Evolutionary conservation across 1,140 invertebrate genomes (phyloP).

Genomic region (Geopemphigus sp.): DNA sequence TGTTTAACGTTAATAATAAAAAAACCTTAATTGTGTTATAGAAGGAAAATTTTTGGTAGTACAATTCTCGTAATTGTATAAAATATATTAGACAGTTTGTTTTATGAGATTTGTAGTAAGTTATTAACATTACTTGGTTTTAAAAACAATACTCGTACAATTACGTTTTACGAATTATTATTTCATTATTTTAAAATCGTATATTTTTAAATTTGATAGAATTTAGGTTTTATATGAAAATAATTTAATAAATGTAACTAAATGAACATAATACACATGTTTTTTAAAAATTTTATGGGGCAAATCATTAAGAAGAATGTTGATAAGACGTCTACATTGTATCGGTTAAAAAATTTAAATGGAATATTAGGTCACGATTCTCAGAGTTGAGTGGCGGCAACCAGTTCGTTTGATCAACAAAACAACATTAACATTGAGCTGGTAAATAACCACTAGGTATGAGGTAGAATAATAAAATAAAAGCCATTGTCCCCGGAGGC

Average conservation of each 20-base stretch:
- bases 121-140: too few species aligned
- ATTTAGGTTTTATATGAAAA: too few species aligned
- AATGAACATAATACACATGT: too few species aligned
- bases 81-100: too few species aligned
- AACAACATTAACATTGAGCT: slow-evolving; percentile 40
- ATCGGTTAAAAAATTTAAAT: neutral
- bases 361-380: slow-evolving; percentile 47
- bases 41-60: neutral
- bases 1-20: neutral
- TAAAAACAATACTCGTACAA: too few species aligned
- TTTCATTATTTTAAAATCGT: too few species aligned
- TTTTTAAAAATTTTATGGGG: neutral
- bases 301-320: neutral
- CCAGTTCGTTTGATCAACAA: slow-evolving; percentile 40
- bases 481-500: slow-evolving; percentile 43
- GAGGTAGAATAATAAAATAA: slow-evolving; percentile 43
- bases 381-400: slow-evolving; percentile 23
- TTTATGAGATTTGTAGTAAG: too few species aligned
- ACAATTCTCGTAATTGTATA: neutral
- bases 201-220: too few species aligned
- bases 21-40: neutral
- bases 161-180: too few species aligned
- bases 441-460: slow-evolving; percentile 46
- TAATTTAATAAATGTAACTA: too few species aligned
- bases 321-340: slow-evolving; percentile 1